Evolutionary conservation across 1,140 invertebrate species (phyloP).

Genomic region (Lepidurus apus): DNA sequence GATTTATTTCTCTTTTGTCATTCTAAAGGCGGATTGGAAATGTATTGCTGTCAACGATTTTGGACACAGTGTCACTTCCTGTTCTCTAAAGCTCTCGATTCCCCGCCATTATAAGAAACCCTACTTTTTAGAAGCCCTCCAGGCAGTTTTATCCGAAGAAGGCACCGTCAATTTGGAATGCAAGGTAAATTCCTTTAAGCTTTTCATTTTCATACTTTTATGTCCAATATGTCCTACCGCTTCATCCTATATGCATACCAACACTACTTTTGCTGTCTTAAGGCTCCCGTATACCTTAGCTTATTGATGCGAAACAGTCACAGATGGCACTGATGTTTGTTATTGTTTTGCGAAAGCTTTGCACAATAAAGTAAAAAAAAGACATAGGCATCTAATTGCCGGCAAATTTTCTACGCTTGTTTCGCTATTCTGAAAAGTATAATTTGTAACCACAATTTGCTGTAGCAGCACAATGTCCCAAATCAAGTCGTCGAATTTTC

Average conservation of each 20-base stretch:
- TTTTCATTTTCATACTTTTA: neutral
- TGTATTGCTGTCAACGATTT: conserved; percentile 81
- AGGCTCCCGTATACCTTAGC: neutral
- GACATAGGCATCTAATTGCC: too few relatives aligned
- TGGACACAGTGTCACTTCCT: conserved; percentile 77
- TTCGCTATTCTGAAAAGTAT: too few relatives aligned
- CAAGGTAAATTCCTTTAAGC: conserved; percentile 50
- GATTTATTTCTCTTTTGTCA: neutral
- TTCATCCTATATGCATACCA: too few relatives aligned
- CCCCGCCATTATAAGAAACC: conserved; percentile 83
- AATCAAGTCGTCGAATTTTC: too few relatives aligned
- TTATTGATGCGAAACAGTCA: too few relatives aligned
- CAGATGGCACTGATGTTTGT: too few relatives aligned
- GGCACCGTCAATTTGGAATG: conserved; percentile 85
- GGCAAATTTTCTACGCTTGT: too few relatives aligned
- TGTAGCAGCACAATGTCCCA: too few relatives aligned
- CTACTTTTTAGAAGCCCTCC: conserved; percentile 73
- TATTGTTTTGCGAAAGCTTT: too few relatives aligned
- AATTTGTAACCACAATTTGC: too few relatives aligned
- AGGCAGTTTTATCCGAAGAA: conserved; percentile 77
- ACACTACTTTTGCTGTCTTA: conserved; percentile 16
- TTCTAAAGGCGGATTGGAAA: conserved; percentile 71
- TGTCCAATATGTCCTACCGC: conserved; percentile 5
- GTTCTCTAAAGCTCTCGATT: conserved; percentile 74
- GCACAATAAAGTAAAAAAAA: too few relatives aligned